Evolutionary conservation across 1,140 invertebrate genomes (phyloP), one percentile per base, ranked within the genome.

Genomic region (Zaprionus nigranus): DNA sequence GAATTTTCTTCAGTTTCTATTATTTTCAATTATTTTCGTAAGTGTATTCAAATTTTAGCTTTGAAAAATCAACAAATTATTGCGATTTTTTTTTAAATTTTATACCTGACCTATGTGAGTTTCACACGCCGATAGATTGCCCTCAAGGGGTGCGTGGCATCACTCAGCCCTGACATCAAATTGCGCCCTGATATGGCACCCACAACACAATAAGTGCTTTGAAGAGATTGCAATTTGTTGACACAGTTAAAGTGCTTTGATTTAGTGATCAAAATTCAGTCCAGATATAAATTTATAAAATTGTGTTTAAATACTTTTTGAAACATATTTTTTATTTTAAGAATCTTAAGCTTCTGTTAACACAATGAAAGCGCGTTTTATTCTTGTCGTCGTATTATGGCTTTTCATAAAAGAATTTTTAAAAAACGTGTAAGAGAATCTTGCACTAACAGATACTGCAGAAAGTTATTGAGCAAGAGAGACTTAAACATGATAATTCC

Each of bases 391-490:
- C 28, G 2, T 9, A 9, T 30, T 30, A 30, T 30, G 28, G 28
- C 0, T 3, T 30, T 3, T 30, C 7, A 30, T 30, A 30, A 30
- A 30, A 30, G 28, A 30, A 30, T 30, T 30, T 30, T 3, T 30
- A 9, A 30, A 30, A 30, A 30, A 30, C 7, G 0, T 30, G 7
- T 30, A 9, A 96, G 93, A 84, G 96, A 96, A 79, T 97, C 96
- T 79, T 96, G 96, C 59, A 96, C 95, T 28, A 96, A 92, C 51
- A 97, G 92, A 91, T 95, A 58, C 57, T 92, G 81, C 30, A 93
- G 70, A 53, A 93, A 92, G 7, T 85, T 84, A 20, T 78, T 70
- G 1, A 93, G 72, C 36, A 91, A 71, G 1, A 93, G 94, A 43
- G 87, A 90, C 46, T 62, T 58, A 36, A 93, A 92, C 17, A 95